Percentiles rank a stretch among this genome's conserved stretches.
phyloP scores from a whole-genome alignment of 2,113 vertebrate genomes.

The Ursus arctos region DNA sequence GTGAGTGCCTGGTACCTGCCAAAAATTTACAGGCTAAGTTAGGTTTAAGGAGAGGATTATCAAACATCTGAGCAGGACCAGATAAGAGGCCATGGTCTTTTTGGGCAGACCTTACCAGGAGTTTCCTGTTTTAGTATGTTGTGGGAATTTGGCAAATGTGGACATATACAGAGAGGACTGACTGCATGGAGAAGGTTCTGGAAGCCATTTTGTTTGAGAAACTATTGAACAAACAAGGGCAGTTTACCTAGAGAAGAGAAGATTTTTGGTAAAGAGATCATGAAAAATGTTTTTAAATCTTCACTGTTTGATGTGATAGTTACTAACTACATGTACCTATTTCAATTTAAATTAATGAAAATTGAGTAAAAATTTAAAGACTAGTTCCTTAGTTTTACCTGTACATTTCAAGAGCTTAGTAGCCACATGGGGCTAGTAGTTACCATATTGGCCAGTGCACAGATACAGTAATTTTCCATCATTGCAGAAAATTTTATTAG shows the following conservation, averaged over 20 bases:
- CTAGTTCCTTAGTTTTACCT: neutral
- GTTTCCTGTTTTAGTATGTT: neutral
- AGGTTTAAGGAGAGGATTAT: neutral
- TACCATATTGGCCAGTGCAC: neutral
- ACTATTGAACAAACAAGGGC: slow-evolving; percentile 4
- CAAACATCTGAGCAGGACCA: neutral
- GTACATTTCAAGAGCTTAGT: neutral
- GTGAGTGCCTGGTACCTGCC: neutral
- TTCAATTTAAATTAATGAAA: neutral
- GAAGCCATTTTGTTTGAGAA: neutral
- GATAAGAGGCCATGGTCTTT: neutral
- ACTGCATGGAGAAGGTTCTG: neutral
- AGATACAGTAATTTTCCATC: neutral
- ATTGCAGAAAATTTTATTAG: neutral
- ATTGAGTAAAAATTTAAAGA: neutral
- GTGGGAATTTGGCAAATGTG: neutral
- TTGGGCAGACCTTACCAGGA: neutral
- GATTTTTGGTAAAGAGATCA: neutral
- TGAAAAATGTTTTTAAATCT: neutral
- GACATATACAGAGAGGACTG: neutral
- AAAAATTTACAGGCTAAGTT: neutral
- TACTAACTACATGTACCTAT: neutral
- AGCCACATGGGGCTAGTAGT: neutral
- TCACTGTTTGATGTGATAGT: neutral
- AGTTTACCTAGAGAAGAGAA: neutral